Evolutionary conservation across 2,113 vertebrate species (phyloP).

Genomic region (Piprites chloris): DNA sequence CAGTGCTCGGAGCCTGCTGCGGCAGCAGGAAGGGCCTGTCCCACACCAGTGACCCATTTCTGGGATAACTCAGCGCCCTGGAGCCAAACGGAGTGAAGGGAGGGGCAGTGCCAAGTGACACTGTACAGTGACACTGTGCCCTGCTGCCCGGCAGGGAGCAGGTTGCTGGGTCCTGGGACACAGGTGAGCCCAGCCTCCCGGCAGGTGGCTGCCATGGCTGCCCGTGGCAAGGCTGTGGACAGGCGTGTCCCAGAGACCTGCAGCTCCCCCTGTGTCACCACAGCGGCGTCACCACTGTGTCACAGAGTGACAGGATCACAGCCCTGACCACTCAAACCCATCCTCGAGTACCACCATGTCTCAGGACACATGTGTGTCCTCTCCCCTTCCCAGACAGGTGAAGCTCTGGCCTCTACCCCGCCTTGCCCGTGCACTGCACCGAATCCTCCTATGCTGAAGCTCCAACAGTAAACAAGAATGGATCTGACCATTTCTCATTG

Average conservation of each 20-base stretch:
- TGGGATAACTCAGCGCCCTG: fast-evolving
- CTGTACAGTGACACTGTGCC: not conserved
- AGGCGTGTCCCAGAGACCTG: not conserved
- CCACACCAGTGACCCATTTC: fast-evolving
- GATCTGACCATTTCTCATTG: not conserved
- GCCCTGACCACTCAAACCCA: not conserved
- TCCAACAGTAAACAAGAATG: not conserved
- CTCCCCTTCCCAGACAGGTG: not conserved
- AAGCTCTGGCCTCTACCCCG: not conserved
- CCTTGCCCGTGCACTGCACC: not conserved
- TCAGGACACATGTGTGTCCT: fast-evolving
- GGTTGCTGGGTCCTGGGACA: not conserved
- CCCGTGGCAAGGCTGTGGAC: not conserved
- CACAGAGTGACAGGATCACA: not conserved
- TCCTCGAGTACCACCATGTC: fast-evolving
- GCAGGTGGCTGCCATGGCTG: not conserved
- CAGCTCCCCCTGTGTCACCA: not conserved
- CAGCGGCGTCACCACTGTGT: not conserved
- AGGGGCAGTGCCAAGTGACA: not conserved
- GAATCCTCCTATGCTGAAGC: not conserved
- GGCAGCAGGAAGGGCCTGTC: not conserved
- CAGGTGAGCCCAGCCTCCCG: fast-evolving
- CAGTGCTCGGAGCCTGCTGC: fast-evolving
- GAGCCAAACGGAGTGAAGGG: fast-evolving
- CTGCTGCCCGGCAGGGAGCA: not conserved